Evolutionary conservation across 2,113 vertebrate genomes (phyloP), one percentile per base, ranked within the genome.

Genomic region (Greenwoodochromis staneri): DNA sequence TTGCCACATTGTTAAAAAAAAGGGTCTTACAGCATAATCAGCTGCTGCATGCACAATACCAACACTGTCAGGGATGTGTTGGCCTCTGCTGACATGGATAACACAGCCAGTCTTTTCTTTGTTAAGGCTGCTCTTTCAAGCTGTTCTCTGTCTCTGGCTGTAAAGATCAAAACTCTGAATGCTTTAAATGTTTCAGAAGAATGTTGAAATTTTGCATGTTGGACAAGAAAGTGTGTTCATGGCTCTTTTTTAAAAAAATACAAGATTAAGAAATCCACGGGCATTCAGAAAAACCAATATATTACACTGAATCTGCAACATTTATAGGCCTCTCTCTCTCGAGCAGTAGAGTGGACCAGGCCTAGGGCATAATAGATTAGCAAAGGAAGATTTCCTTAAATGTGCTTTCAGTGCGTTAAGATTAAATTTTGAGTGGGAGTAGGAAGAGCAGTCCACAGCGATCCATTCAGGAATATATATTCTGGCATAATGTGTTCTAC

Each of bases 21-120:
- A 2, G 71, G 40, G 57, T 83, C 87, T 93, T 86, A 92, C 90
- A 86, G 63, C 83, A 87, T 73, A 80, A 88, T 92, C 91, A 93
- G 88, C 93, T 89, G 90, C 85, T 89, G 24, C 24, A 5, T 7
- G 80, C 81, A 92, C 92, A 95, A 86, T 89, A 66, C 80, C 59
- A 81, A 88, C 85, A 88, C 84, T 93, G 92, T 94, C 87, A 63
- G 88, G 17, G 31, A 83, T 91, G 88, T 88, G 88, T 87, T 69
- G 91, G 66, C 90, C 89, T 93, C 92, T 93, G 91, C 93, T 87
- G 55, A 69, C 81, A 27, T n/a, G 14, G 63, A 85, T 59, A 85
- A 89, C 87, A 90, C 61, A 90, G 69, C 61, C 17, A 3, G 81
- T 88, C 85, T 87, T 76, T 24, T 73, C 59, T 83, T 31, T 31